Base-by-base conservation (phyloP, 92 coral and sea anemone genomes). In the Actinostola sp. region DNA sequence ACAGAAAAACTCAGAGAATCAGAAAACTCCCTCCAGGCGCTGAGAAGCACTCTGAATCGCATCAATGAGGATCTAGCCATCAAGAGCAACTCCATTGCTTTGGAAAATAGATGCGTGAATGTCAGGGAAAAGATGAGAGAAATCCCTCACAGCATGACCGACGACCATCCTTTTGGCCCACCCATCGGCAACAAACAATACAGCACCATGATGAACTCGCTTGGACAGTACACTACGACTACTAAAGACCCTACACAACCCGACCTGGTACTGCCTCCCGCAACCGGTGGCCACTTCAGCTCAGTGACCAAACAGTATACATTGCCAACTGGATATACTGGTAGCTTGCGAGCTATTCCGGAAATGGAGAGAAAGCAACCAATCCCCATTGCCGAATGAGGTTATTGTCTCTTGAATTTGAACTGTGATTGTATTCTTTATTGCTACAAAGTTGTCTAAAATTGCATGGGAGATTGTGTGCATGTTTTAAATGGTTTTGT, bases 71-170 rank as follows among this genome's bases (percentile, higher is more conserved):
- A 95, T 69, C 86, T 95, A 11, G 86, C 90, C 5, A 75, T 83
- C 77, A 95, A 95, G 77, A 93, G 83, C 77, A 95, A 95, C 76
- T 95, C 99, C 2, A 68, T 95, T 30, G 99, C 99, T 34, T 49
- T 95, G 71, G 99, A 95, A 44, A 92, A 84, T 80, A 89, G 99
- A 45, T 92, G 99, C 55, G 73, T 95, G 99, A 75, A 82, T 32
- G 88, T 89, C 21, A 85, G 99, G 24, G 84, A 92, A 67, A 95
- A 89, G 62, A 58, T 95, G 92, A 92, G 75, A 56, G 99, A 95
- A 67, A 85, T 92, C 10, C 99, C 99, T 0, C 99, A 95, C 50
- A 89, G 91, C 67, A 95, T 95, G 99, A 89, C 79, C 54, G 66
- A 80, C 27, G 83, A 39, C 63, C 50, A 75, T 63, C 81, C 81